Evolutionary conservation across 2,113 vertebrate species (phyloP).

Genomic region (Ictidomys tridecemlineatus): DNA sequence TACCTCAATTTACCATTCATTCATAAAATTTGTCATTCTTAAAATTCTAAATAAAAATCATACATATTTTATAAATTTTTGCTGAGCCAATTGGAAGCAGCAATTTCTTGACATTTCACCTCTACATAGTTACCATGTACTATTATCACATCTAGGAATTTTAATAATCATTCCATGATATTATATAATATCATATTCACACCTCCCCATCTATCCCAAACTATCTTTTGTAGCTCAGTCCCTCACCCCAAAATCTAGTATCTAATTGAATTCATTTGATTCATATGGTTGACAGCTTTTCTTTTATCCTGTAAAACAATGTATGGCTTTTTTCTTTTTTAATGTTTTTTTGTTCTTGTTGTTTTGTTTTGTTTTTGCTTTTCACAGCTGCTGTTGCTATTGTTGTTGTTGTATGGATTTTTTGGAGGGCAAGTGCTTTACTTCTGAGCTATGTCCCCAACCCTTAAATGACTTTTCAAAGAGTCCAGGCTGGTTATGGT

Average conservation of each 20-base stretch:
- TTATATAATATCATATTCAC: background rate
- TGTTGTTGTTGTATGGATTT: no score
- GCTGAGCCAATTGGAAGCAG: slow-evolving; percentile 4
- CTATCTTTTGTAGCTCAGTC: background rate
- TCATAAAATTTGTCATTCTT: background rate
- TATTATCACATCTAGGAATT: background rate
- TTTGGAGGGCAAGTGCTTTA: no score
- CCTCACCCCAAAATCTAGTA: background rate
- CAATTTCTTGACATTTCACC: background rate
- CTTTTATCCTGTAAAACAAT: background rate
- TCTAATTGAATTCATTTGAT: background rate
- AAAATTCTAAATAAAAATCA: background rate
- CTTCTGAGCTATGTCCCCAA: no score
- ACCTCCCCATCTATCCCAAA: background rate
- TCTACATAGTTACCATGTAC: background rate
- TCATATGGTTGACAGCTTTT: background rate
- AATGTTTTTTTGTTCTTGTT: no score
- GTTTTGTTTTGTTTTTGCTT: no score
- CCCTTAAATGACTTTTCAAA: background rate
- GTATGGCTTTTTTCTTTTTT: background rate
- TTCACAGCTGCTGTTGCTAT: no score
- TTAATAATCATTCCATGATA: background rate
- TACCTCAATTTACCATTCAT: background rate
- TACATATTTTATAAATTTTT: background rate
- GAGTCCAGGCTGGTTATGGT: background rate